These are phyloP conservation scores for Lycia hirtaria DNA, from an alignment of 2,888 invertebrate genomes.

Conservation along the genomic window DNA sequence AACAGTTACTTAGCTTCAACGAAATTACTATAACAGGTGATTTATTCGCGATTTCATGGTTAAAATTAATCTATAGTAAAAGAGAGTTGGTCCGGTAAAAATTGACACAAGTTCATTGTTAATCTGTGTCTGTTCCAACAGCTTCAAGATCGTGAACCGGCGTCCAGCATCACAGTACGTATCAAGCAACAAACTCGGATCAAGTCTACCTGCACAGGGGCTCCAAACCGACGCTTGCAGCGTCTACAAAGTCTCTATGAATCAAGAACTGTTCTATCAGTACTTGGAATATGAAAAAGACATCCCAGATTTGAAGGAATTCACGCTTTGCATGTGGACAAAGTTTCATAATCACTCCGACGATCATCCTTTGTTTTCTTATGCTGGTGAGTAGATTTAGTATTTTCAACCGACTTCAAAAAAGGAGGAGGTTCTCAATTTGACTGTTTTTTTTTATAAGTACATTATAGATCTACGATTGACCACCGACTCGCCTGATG, in stretches of 20 bases:
- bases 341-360: constrained; percentile 93
- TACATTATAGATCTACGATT: too few species aligned
- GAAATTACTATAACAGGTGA: too few species aligned
- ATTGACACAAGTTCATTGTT: too few species aligned
- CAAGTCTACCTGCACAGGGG: constrained; percentile 47
- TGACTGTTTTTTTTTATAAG: too few species aligned
- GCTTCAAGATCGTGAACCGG: constrained; percentile 71
- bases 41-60: too few species aligned
- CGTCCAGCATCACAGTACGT: constrained; percentile 54
- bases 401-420: too few species aligned
- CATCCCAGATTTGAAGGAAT: constrained; percentile 91
- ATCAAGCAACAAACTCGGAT: constrained; percentile 46
- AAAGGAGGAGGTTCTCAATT: too few species aligned
- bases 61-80: too few species aligned
- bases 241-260: constrained; percentile 89
- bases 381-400: constrained; percentile 92
- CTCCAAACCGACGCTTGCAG: constrained; percentile 84
- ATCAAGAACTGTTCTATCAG: constrained; percentile 89
- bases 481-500: too few species aligned
- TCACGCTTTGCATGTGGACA: constrained; percentile 93
- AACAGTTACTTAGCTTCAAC: too few species aligned
- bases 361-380: constrained; percentile 93
- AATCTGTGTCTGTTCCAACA: constrained; percentile 54
- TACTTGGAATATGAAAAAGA: constrained; percentile 90
- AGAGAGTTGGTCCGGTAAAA: too few species aligned